Base-by-base conservation (phyloP, 64 coral and sea anemone species). In the Acropora yongei region DNA sequence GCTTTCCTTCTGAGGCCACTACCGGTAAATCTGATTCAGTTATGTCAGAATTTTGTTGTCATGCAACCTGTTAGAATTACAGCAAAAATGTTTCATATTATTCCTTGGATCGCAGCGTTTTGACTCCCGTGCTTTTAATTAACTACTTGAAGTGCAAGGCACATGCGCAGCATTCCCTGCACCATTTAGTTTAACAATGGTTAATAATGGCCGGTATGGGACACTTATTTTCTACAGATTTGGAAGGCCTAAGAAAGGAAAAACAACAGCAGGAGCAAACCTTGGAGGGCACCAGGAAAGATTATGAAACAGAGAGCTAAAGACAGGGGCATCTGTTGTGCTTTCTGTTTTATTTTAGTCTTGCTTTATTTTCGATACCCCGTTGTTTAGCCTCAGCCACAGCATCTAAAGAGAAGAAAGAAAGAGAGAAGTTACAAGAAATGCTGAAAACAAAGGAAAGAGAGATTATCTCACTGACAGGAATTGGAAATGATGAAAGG, bases 371-470 rank as follows among this genome's bases (percentile, higher is more conserved):
- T 30, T 30, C 30, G 30, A 30, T 30, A 30, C 30, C 30, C 30
- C 30, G 30, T 30, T 30, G 30, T 30, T 30, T 30, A 30, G 30
- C 30, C 30, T 30, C 30, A 30, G 30, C 30, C 30, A 30, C 30
- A 30, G 30, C 30, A 30, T 76, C 43, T 1, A 44, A 76, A 47
- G 74, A 44, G 43, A 76, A 76, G 74, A 1, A 76, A 44, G 74
- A 76, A 76, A 76, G 73, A 43, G 73, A 76, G 73, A 75, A 75
- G 43, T 75, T 75, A 13, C 73, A 75, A 75, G 73, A 75, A 75
- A 9, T 75, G 43, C 4, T 75, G 42, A 75, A 47, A 75, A 43
- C 73, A 44, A 75, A 75, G 73, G 73, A 75, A 74, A 41, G 74
- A 44, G 74, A 76, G 74, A 13, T 76, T 76, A 44, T 14, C 41